Evolutionary conservation across 2,797 vertebrate species (phyloP).

Genomic region (Rhynchotus rufescens): DNA sequence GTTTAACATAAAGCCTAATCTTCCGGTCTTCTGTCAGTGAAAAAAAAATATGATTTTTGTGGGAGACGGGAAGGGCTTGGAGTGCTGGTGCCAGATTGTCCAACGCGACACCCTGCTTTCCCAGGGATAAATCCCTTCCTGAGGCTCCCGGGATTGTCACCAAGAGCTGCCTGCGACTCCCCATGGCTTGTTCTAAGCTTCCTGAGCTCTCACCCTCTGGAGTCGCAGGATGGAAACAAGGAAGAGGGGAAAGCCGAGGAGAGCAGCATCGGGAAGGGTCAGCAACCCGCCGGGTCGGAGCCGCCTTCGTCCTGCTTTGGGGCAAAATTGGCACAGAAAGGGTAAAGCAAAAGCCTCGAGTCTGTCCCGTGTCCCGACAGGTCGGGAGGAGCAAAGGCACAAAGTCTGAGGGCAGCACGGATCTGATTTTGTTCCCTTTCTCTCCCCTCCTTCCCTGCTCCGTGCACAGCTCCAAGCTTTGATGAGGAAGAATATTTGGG

Average conservation of each 20-base stretch:
- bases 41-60: neutral
- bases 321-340: neutral
- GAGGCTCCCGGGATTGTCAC: neutral
- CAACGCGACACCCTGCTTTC: fast-evolving
- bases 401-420: neutral
- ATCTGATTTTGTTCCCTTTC: neutral
- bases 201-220: neutral
- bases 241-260: neutral
- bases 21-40: neutral
- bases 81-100: neutral
- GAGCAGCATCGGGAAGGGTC: neutral
- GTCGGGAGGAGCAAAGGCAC: neutral
- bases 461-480: fast-evolving
- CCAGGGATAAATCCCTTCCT: neutral
- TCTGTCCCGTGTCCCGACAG: neutral
- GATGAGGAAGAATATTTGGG: neutral
- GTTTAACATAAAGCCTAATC: neutral
- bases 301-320: fast-evolving
- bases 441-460: neutral
- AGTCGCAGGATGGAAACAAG: neutral
- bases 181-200: neutral
- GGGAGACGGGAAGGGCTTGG: neutral
- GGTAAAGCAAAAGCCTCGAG: neutral
- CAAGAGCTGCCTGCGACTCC: neutral
- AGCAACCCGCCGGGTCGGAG: fast-evolving